These are phyloP conservation scores for Ceramica pisi DNA, from an alignment of 2,888 invertebrate genomes.

Conservation along the genomic window DNA sequence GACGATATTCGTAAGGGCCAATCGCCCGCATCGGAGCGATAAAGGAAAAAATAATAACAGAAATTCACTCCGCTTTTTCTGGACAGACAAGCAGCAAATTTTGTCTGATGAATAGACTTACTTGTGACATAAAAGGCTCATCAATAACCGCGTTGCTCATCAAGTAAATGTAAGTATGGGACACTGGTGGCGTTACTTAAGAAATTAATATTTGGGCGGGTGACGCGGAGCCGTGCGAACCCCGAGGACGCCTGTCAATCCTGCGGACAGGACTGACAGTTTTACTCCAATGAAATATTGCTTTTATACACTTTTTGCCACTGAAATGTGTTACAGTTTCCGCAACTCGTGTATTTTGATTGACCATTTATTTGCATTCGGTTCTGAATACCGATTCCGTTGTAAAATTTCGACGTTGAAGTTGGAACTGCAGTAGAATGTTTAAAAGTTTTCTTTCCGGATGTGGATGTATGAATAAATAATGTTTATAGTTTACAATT, in stretches of 20 bases:
- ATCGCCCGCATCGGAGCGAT: constrained; percentile 49
- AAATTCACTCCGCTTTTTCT: constrained; percentile 65
- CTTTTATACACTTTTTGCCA: constrained; percentile 54
- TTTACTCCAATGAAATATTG: constrained; percentile 61
- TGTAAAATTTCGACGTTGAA: constrained; percentile 23
- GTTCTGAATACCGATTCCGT: constrained; percentile 29
- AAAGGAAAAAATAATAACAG: constrained; percentile 65
- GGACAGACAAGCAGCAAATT: constrained; percentile 71
- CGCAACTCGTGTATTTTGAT: constrained; percentile 56
- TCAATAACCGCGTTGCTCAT: constrained; percentile 81
- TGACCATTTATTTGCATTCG: constrained; percentile 59
- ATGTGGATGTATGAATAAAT: constrained; percentile 48
- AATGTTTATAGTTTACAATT: constrained; percentile 49
- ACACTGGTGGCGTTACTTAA: constrained; percentile 76
- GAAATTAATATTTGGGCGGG: constrained; percentile 81
- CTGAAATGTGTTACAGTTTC: constrained; percentile 55
- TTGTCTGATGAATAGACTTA: constrained; percentile 71
- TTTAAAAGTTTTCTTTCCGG: constrained; percentile 37
- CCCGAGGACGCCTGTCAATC: constrained; percentile 62
- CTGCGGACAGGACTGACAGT: constrained; percentile 58
- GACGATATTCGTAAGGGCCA: constrained; percentile 49
- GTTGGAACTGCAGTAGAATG: constrained; percentile 30
- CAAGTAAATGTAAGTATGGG: constrained; percentile 80
- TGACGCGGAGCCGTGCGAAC: constrained; percentile 65
- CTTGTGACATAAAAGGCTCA: constrained; percentile 74